phyloP scores from a whole-genome alignment of 1,140 invertebrate species.

The Brachionus rubens region DNA sequence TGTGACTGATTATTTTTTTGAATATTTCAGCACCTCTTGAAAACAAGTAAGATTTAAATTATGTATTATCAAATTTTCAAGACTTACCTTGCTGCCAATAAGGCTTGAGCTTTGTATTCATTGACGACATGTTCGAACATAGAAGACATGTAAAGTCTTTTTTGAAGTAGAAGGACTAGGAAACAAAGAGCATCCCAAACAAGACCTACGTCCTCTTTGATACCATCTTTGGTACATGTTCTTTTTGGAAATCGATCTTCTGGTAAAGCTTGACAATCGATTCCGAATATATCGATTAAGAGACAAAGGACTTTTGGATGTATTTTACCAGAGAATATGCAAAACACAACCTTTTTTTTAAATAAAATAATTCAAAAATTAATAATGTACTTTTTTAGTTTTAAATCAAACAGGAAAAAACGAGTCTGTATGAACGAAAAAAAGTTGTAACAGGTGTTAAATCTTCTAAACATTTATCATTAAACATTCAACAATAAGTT shows the following conservation, averaged over 20 bases:
- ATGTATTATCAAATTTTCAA: background rate
- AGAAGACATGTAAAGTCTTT: constrained; percentile 84
- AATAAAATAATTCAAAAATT: background rate
- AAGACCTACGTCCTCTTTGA: constrained; percentile 61
- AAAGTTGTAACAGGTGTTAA: too few species aligned
- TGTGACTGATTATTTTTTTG: constrained; percentile 79
- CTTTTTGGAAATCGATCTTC: constrained; percentile 47
- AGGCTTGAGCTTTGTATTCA: constrained; percentile 86
- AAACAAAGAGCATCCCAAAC: constrained; percentile 94
- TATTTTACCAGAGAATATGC: constrained; percentile 71
- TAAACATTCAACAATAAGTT: too few species aligned
- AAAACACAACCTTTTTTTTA: constrained; percentile 60
- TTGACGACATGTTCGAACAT: constrained; percentile 93
- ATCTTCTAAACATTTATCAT: too few species aligned
- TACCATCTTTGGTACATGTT: constrained; percentile 49
- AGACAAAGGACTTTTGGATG: constrained; percentile 71
- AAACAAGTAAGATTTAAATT: constrained; percentile 61
- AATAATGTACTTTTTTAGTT: too few species aligned
- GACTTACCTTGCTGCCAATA: constrained; percentile 72
- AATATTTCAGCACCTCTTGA: constrained; percentile 84
- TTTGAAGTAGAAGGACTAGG: constrained; percentile 81
- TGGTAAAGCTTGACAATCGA: constrained; percentile 67
- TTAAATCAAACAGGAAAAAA: too few species aligned
- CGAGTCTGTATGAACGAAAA: too few species aligned
- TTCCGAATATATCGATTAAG: constrained; percentile 82